phyloP scores from a whole-genome alignment of 2,888 invertebrate genomes.

The Augochlorella aurata region DNA sequence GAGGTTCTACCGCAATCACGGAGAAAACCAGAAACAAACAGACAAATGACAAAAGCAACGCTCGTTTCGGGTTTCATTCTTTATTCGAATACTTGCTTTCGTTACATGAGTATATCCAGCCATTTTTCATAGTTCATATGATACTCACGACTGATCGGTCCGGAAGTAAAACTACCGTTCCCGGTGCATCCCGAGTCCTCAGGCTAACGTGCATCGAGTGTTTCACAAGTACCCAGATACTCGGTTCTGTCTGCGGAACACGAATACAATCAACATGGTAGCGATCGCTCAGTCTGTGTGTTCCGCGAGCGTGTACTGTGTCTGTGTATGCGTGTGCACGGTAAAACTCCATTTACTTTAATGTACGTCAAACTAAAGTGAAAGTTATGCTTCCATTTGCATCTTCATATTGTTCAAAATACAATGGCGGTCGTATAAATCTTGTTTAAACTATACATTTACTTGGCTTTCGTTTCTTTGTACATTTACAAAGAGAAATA shows the following conservation, averaged over 20 bases:
- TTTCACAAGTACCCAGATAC: slow-evolving; percentile 52
- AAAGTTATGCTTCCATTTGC: no score
- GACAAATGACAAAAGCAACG: neutral
- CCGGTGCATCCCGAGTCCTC: slow-evolving; percentile 50
- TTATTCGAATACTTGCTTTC: slow-evolving; percentile 12
- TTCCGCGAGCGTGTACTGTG: neutral
- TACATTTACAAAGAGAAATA: neutral
- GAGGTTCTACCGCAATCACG: slow-evolving; percentile 17
- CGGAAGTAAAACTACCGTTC: slow-evolving; percentile 28
- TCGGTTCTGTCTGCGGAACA: slow-evolving; percentile 52
- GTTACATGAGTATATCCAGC: neutral
- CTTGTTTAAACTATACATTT: neutral
- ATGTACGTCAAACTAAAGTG: neutral
- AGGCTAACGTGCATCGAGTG: slow-evolving; percentile 50
- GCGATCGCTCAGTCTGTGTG: slow-evolving; percentile 21
- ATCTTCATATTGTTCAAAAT: neutral
- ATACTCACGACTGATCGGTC: slow-evolving; percentile 38
- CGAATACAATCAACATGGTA: slow-evolving; percentile 51
- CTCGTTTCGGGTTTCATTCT: neutral
- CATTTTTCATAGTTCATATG: slow-evolving; percentile 1
- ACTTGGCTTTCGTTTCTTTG: neutral
- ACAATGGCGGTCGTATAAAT: neutral
- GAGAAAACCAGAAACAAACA: neutral
- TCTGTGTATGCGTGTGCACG: neutral
- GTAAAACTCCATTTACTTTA: slow-evolving; percentile 3